Conservation (phyloP, 2,888 invertebrate species). For the Ypsolopha sequella region DNA sequence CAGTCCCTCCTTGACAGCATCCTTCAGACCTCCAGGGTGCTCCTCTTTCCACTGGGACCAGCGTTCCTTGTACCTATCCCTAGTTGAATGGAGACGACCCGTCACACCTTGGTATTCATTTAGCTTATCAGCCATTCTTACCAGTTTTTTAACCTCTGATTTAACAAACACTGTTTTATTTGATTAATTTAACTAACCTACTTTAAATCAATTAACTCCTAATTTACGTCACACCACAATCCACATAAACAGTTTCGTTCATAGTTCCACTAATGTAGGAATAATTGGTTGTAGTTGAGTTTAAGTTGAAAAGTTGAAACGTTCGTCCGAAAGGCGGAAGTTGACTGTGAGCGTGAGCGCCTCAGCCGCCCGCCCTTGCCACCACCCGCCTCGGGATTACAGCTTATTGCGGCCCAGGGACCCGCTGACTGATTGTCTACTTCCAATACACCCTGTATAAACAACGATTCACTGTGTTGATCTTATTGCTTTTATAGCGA, state of each 20-base stretch:
- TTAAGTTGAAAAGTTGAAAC: constrained; percentile 13
- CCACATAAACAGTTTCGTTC: neutral
- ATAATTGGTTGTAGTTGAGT: neutral
- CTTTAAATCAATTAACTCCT: no score
- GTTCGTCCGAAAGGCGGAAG: constrained; percentile 24
- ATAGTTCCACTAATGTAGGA: neutral
- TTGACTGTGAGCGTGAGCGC: constrained; percentile 50
- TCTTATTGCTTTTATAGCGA: constrained; percentile 33
- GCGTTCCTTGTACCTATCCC: constrained; percentile 75
- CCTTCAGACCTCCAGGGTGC: constrained; percentile 65
- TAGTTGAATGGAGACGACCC: constrained; percentile 77
- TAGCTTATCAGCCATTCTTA: constrained; percentile 79
- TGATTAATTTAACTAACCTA: no score
- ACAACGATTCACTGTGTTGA: constrained; percentile 52
- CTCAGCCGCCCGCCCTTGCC: constrained; percentile 28
- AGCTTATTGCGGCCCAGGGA: constrained; percentile 56
- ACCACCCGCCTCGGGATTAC: constrained; percentile 45
- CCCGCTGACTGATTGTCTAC: constrained; percentile 38
- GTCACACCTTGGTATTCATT: constrained; percentile 83
- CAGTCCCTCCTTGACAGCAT: constrained; percentile 54
- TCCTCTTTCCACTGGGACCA: constrained; percentile 74
- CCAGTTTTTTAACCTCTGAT: no score
- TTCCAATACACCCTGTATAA: constrained; percentile 46
- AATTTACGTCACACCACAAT: no score
- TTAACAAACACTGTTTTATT: no score